Evolutionary conservation across 2,797 vertebrate species (phyloP).

Genomic region (Euthynnus affinis): DNA sequence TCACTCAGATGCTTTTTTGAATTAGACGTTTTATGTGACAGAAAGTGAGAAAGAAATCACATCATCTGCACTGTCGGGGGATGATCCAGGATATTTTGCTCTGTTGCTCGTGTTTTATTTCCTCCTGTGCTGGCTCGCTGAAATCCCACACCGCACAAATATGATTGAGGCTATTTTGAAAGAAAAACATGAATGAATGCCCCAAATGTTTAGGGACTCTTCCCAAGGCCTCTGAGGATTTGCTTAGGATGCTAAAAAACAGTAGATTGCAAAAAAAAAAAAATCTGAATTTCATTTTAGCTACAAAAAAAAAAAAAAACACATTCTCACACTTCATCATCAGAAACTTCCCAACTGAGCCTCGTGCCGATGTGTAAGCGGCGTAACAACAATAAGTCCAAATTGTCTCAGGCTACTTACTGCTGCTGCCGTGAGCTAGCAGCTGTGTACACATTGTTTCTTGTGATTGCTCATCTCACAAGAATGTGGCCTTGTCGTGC

Average conservation of each 20-base stretch:
- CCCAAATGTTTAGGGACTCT: slow-evolving; percentile 7
- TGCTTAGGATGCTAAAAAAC: not conserved
- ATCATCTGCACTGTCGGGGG: not conserved
- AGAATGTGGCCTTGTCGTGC: slow-evolving; percentile 14
- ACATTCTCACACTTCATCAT: not conserved
- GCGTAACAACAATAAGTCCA: not conserved
- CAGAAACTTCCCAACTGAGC: not conserved
- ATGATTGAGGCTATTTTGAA: slow-evolving; percentile 27
- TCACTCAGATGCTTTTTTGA: not conserved
- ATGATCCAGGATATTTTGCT: not conserved
- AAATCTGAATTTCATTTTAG: not conserved
- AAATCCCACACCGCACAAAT: slow-evolving; percentile 19
- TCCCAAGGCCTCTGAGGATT: not conserved
- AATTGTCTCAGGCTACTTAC: not conserved
- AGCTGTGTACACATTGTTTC: slow-evolving; percentile 19
- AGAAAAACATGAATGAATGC: slow-evolving; percentile 15
- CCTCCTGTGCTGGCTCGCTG: not conserved
- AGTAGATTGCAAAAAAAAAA: no score
- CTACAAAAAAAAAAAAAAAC: not conserved
- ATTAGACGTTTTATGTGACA: not conserved
- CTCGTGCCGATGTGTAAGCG: not conserved
- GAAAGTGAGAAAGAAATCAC: not conserved
- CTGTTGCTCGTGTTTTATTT: not conserved
- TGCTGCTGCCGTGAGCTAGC: not conserved
- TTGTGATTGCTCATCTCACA: slow-evolving; percentile 19